Evolutionary conservation across 1,140 invertebrate species (phyloP).

Genomic region (Philaenus spumarius): DNA sequence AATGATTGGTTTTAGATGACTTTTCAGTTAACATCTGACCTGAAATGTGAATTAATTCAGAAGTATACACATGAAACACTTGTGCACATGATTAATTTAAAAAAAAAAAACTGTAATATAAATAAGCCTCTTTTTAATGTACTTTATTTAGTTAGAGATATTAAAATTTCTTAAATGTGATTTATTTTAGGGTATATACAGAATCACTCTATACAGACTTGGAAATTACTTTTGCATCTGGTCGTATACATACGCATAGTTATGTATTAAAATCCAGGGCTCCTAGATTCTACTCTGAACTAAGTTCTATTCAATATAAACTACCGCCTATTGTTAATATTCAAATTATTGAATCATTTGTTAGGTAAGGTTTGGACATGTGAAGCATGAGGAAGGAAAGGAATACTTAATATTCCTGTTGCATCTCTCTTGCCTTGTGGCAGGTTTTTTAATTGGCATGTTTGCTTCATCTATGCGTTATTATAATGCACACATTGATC

Average conservation of each 20-base stretch:
- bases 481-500: background rate
- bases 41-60: too few relatives aligned
- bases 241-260: constrained; percentile 39
- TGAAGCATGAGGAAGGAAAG: background rate
- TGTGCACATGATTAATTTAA: too few relatives aligned
- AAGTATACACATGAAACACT: too few relatives aligned
- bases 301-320: constrained; percentile 23
- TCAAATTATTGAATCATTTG: constrained; percentile 38
- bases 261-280: constrained; percentile 42
- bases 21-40: too few relatives aligned
- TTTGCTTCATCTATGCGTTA: background rate
- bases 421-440: background rate
- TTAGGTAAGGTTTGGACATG: constrained; percentile 28
- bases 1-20: too few relatives aligned
- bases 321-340: constrained; percentile 36
- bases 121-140: background rate
- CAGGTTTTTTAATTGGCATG: constrained; percentile 5
- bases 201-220: constrained; percentile 43
- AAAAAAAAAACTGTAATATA: too few relatives aligned
- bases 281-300: constrained; percentile 37
- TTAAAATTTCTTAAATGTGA: constrained; percentile 11
- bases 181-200: constrained; percentile 42
- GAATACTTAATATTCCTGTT: background rate
- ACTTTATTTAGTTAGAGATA: background rate
- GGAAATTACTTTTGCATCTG: constrained; percentile 40